Base-by-base conservation (phyloP, 2,113 vertebrate genomes). In the Centropus bengalensis region DNA sequence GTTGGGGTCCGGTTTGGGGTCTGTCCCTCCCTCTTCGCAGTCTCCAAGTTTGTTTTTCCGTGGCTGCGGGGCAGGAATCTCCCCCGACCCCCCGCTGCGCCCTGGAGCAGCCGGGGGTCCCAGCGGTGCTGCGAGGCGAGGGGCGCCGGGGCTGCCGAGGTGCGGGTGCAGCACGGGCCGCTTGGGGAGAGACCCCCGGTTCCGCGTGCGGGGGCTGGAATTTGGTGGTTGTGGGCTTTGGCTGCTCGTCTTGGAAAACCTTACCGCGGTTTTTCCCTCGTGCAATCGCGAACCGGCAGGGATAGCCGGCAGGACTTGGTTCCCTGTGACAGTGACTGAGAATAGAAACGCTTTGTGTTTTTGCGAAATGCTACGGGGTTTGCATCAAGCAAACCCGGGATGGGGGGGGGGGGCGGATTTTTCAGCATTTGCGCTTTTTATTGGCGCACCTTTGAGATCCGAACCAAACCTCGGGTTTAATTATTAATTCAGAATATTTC, bases 401-500 rank as follows among this genome's bases (percentile, higher is more conserved):
- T n/a, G n/a, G n/a, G n/a, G n/a, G n/a, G n/a, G n/a, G n/a, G n/a
- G n/a, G 44, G 40, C 24, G 68, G 49, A 78, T 64, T 87, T 86
- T 80, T 59, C 42, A 59, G 54, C n/a, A 19, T 40, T 73, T 69
- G 45, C 2, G 1, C 19, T 69, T 44, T 93, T 87, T 81, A 30
- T 74, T 40, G 92, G 45, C 2, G 16, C 16, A 49, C 49, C 67
- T 94, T 87, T 93, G 84, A 5, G 14, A 63, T 56, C 60, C 33
- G 49, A 70, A 81, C 69, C 54, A 38, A 83, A 71, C 59, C 45
- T 75, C 9, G 1, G 40, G 85, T 70, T 89, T 89, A 85, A 83
- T 94, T 73, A 56, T 89, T 89, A 80, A 76, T 87, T 38, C 62
- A 30, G 77, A 63, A 30, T 51, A 32, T 66, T 92, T 82, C 47